Evolutionary conservation across 2,797 vertebrate species (phyloP), one percentile per base, ranked within the genome.

Genomic region (Oreochromis mossambicus): DNA sequence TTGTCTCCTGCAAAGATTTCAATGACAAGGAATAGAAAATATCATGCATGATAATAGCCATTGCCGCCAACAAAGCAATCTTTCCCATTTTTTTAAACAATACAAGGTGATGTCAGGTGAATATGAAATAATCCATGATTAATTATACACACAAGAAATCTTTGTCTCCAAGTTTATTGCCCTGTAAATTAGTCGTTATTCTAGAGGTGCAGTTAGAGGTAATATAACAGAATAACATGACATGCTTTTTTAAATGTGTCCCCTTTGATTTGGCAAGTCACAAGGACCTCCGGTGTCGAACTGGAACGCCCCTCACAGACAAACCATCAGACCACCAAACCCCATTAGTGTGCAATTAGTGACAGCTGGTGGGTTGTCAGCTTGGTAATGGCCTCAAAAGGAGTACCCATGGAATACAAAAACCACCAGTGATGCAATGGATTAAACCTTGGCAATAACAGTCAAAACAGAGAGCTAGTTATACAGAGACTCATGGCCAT

Each of bases 341-440:
- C 94, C 96, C 95, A 97, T 97, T 97, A 97, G 96, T 95, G 95
- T 94, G 96, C 95, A 96, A 97, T 97, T 97, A 97, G 96, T 96
- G 96, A 96, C 96, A 97, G 96, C 96, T 97, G 96, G 96, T 96
- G 95, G 95, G 94, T 95, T 96, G 96, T 97, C 96, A 97, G 96
- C 92, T 87, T 94, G 95, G 95, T 97, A 97, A 97, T 97, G 96
- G 95, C 95, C 94, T 95, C 95, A 96, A 92, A 96, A 96, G 95
- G 90, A 96, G 94, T 94, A 94, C 88, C 92, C 84, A 76, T 82
- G 87, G 95, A 97, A 97, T 96, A 96, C 94, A 94, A 93, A 95
- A 95, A 93, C 89, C 90, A 93, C 83, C 84, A 70, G 87, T 56
- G 56, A 90, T 92, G 91, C 88, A 89, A 87, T 68, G 82, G 79